phyloP scores from a whole-genome alignment of 1,140 invertebrate genomes.

The Cydia amplana region DNA sequence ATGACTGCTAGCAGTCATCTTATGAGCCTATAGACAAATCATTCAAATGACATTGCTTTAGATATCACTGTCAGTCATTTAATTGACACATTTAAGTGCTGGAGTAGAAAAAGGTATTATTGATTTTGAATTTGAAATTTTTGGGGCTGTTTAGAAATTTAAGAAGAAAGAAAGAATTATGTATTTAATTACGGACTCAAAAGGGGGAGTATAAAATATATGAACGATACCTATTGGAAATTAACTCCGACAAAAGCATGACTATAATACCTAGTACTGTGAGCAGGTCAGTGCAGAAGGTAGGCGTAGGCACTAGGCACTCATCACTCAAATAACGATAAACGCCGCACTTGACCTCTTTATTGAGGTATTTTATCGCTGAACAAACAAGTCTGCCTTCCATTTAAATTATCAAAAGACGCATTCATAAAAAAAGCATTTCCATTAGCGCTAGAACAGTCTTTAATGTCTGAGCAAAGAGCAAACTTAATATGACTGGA shows the following conservation, averaged over 20 bases:
- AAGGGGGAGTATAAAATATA: no score
- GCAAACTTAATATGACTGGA: not conserved
- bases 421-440: conserved; percentile 13
- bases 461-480: conserved; percentile 7
- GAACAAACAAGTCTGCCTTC: conserved; percentile 37
- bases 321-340: conserved; percentile 42
- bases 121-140: not conserved
- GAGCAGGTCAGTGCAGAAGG: conserved; percentile 46
- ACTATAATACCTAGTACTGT: not conserved
- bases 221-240: not conserved
- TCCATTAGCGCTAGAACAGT: conserved; percentile 22
- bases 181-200: no score
- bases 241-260: not conserved
- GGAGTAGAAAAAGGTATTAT: not conserved
- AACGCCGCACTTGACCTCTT: conserved; percentile 56
- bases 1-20: no score
- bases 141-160: not conserved
- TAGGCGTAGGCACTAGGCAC: conserved; percentile 33
- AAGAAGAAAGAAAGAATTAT: no score
- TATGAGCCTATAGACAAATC: no score
- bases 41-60: no score
- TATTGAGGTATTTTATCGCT: conserved; percentile 52
- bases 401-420: conserved; percentile 24
- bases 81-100: no score
- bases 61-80: no score